phyloP scores from a whole-genome alignment of 2,797 vertebrate genomes.

The Phaenicophaeus curvirostris region DNA sequence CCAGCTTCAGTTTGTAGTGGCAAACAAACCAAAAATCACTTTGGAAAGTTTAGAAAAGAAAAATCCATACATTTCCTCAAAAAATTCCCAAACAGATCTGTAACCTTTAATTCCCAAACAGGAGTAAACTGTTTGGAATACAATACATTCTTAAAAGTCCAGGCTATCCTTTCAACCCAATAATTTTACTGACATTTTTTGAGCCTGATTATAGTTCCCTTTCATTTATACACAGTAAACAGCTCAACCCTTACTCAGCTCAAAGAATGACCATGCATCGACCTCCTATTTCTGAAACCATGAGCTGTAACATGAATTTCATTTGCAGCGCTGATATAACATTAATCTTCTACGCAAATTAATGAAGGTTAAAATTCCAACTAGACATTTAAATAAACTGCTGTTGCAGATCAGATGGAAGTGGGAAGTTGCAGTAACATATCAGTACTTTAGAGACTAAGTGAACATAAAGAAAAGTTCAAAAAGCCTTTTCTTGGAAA shows the following conservation, averaged over 20 bases:
- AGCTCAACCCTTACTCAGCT: neutral
- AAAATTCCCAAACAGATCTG: neutral
- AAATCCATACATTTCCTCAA: neutral
- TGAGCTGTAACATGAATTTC: neutral
- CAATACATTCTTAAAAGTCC: neutral
- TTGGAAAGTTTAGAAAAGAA: no score
- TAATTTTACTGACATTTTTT: neutral
- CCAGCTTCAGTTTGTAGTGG: no score
- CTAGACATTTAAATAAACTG: constrained; percentile 5
- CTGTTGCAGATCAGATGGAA: neutral
- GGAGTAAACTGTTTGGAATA: neutral
- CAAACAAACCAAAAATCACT: no score
- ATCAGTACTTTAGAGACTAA: neutral
- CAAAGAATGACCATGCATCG: neutral
- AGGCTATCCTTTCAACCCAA: neutral
- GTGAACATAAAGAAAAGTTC: neutral
- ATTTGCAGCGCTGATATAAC: neutral
- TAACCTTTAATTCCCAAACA: neutral
- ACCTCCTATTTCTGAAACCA: neutral
- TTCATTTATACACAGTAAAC: neutral
- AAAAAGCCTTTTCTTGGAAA: neutral
- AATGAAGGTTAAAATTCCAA: neutral
- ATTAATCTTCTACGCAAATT: neutral
- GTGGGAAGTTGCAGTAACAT: neutral
- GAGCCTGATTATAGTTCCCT: neutral